phyloP scores from a whole-genome alignment of 2,888 invertebrate genomes.

The Hydrotaea diabolus region DNA sequence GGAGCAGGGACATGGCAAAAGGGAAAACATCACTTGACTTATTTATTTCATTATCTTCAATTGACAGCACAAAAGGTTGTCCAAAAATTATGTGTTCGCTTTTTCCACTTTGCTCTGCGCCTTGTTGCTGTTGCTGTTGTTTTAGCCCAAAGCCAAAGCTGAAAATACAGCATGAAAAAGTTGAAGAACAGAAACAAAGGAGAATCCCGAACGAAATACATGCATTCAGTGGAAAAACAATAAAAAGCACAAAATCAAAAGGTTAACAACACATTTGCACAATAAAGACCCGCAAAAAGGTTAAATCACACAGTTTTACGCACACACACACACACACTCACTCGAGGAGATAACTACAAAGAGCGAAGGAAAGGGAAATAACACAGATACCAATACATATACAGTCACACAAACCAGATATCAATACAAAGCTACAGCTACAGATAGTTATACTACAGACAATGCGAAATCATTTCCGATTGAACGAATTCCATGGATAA shows the following conservation, averaged over 20 bases:
- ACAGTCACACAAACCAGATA: not conserved
- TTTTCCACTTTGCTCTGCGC: not conserved
- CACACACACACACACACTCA: not conserved
- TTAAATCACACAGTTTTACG: constrained; percentile 19
- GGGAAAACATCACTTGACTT: constrained; percentile 56
- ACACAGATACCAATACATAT: constrained; percentile 14
- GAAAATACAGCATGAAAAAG: not conserved
- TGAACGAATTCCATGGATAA: constrained; percentile 58
- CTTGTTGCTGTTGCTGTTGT: not conserved
- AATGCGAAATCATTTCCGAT: constrained; percentile 61
- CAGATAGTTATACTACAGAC: not conserved
- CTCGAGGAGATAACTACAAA: not conserved
- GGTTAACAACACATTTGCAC: constrained; percentile 54
- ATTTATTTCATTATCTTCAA: constrained; percentile 61
- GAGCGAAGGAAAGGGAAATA: not conserved
- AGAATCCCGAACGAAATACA: constrained; percentile 30
- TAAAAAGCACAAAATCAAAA: constrained; percentile 50
- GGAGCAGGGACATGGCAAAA: not conserved
- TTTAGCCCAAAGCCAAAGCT: constrained; percentile 33
- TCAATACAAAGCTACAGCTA: not conserved
- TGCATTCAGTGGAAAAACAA: constrained; percentile 29
- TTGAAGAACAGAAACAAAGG: constrained; percentile 17
- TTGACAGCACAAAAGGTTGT: constrained; percentile 63
- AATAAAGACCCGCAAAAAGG: constrained; percentile 21
- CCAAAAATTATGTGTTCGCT: constrained; percentile 42